Base-by-base conservation (phyloP, 2,797 vertebrate species). In the Orestias chungarensis region DNA sequence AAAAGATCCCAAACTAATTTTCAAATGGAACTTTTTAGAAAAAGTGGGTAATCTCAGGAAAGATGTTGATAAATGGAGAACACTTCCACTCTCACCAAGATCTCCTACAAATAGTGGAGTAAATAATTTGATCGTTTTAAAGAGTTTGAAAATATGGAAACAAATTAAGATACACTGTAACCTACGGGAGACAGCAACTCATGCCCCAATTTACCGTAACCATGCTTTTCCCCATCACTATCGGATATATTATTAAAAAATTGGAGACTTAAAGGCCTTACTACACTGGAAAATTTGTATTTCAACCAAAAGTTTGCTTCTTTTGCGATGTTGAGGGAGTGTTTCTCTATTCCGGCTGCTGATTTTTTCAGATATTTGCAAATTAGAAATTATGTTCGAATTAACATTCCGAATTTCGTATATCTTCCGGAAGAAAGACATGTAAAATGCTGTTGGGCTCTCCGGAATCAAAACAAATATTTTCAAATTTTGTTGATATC, bases 301-400 rank as follows among this genome's bases (percentile, higher is more conserved):
- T n/a, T n/a, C n/a, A n/a, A n/a, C n/a, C n/a, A n/a, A n/a, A n/a
- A n/a, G n/a, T n/a, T n/a, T n/a, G n/a, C n/a, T n/a, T n/a, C n/a
- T n/a, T n/a, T n/a, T n/a, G n/a, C n/a, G n/a, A n/a, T n/a, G n/a
- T n/a, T n/a, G n/a, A n/a, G n/a, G n/a, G n/a, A n/a, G n/a, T n/a
- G n/a, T 66, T 68, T 54, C 17, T 40, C 66, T 17, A 33, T 42
- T 38, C 49, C 23, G 6, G 25, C 11, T 18, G 10, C 33, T 2
- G 2, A 50, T 23, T 64, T 64, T n/a, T 64, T 43, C 4, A 11
- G n/a, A 25, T 64, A 64, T 50, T 35, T 66, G 3, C 44, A 66
- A 23, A 49, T 33, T 9, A 47, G 64, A 29, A 66, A 66, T 12
- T 66, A 49, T 35, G 57, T 68, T 35, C 31, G 33, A 20, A 61